Evolutionary conservation across 1,140 invertebrate genomes (phyloP), one percentile per base, ranked within the genome.

Genomic region (Cylas formicarius): DNA sequence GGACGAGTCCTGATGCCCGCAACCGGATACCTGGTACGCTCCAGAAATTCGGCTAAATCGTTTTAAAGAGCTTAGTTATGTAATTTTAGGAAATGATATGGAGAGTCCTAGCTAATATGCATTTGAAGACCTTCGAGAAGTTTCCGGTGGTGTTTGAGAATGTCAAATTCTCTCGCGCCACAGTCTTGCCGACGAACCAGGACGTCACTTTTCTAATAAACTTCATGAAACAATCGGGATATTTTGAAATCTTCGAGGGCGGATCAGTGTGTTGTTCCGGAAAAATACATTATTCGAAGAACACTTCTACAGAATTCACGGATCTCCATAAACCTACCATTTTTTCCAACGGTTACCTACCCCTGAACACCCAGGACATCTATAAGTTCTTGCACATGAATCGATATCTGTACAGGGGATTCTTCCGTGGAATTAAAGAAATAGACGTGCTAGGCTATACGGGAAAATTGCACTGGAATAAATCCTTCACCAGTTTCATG

Each of bases 1-100:
- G 93, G 92, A 10, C 76, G 93, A 60, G 73, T 94, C 17, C 68
- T 98, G 3, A 97, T 90, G 70, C 94, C 95, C 6, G 93, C 92
- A 27, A 96, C 93, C 27, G 93, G 92, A 7, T 96, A 97, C 60
- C 71, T 97, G 70, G 78, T 80, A 61, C 64, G 66, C 58, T 31
- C 14, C 8, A n/a, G n/a, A n/a, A 26, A 26, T 4, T 37, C 18
- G 22, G 7, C 4, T 16, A 35, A 14, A 9, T 35, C 6, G 5
- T 7, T n/a, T 26, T 26, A 26, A 8, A 26, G n/a, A 26, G n/a
- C n/a, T 26, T 26, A 26, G 8, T 26, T 26, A 26, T 8, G n/a
- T 8, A 26, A 26, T 26, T 67, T 10, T 61, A 81, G 67, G 78
- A 84, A 0, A 64, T 97, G 1, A 91, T 86, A 0, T 97, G 94